Conservation (phyloP, 2,113 vertebrate species). For the Pluvialis apricaria region DNA sequence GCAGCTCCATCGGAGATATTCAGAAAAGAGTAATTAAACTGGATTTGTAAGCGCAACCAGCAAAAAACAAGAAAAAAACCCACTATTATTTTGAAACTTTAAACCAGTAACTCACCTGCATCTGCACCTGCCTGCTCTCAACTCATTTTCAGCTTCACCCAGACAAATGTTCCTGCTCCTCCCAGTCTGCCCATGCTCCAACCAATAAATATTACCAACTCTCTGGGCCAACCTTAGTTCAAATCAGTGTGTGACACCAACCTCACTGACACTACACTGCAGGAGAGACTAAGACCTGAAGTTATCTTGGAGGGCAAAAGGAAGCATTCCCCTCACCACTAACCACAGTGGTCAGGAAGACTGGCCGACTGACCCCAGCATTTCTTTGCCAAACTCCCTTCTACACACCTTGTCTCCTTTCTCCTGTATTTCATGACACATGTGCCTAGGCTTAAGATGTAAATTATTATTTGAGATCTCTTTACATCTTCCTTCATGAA, state of each 20-base stretch:
- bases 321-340: fast-evolving
- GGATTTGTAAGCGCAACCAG: neutral
- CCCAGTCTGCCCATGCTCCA: neutral
- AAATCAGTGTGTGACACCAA: neutral
- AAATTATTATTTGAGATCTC: neutral
- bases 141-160: neutral
- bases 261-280: neutral
- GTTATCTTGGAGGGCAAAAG: neutral
- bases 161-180: neutral
- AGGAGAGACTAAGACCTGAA: neutral
- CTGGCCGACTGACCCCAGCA: neutral
- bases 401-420: neutral
- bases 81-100: neutral
- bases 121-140: neutral
- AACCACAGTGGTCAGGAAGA: neutral
- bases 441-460: neutral
- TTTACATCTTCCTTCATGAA: neutral
- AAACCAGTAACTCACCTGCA: neutral
- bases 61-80: fast-evolving
- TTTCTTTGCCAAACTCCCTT: neutral
- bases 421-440: neutral
- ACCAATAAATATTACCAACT: neutral
- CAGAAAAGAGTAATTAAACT: neutral
- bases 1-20: neutral
- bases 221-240: neutral